Evolutionary conservation across 2,888 invertebrate species (phyloP).

Genomic region (Brenthis daphne): DNA sequence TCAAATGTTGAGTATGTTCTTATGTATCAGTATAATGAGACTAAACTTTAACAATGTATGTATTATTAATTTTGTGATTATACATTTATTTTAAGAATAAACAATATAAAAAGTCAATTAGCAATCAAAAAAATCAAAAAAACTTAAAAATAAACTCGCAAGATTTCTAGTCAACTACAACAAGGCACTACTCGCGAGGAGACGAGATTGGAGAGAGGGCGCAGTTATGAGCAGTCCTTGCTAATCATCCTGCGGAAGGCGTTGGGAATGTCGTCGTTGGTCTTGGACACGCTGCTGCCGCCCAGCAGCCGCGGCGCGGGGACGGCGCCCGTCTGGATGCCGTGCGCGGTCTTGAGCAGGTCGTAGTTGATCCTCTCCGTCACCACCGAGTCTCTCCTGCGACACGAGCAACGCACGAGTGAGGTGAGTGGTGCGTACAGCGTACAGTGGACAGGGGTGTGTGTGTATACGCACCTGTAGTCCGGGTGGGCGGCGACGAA

Average conservation of each 20-base stretch:
- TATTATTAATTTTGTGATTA: too few species aligned
- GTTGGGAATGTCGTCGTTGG: slow-evolving; percentile 91
- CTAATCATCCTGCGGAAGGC: slow-evolving; percentile 85
- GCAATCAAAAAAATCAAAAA: too few species aligned
- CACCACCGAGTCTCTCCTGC: slow-evolving; percentile 93
- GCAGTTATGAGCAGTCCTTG: slow-evolving; percentile 70
- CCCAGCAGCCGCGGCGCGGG: slow-evolving; percentile 90
- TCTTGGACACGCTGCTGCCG: slow-evolving; percentile 86
- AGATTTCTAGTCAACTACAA: slow-evolving; percentile 1
- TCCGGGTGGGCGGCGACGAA: slow-evolving; percentile 94
- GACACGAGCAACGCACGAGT: slow-evolving; percentile 33
- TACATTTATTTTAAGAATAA: too few species aligned
- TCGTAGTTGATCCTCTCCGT: slow-evolving; percentile 95
- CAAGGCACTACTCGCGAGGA: slow-evolving; percentile 40
- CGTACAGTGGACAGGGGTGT: slow-evolving; percentile 87
- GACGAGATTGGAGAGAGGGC: neutral
- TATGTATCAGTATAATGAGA: too few species aligned
- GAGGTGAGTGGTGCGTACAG: too few species aligned
- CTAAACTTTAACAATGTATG: too few species aligned
- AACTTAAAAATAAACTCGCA: too few species aligned
- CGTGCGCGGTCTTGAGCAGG: slow-evolving; percentile 88
- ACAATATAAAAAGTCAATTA: too few species aligned
- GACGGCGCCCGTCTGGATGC: slow-evolving; percentile 87
- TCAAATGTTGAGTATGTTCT: too few species aligned
- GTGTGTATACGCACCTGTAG: slow-evolving; percentile 98